Conservation (phyloP, 2,888 invertebrate species). For the Bombyx huttoni region DNA sequence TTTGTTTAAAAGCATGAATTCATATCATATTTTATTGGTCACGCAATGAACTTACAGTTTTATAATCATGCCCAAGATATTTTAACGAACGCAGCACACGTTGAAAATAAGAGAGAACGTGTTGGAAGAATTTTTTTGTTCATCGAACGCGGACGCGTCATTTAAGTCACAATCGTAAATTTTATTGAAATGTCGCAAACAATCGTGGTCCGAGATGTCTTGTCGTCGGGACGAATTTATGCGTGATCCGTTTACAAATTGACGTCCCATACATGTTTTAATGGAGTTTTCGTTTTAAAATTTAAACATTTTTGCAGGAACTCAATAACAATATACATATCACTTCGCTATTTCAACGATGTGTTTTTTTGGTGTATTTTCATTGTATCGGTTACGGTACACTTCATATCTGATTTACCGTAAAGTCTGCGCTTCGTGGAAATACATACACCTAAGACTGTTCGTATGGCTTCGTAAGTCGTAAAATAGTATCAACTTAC, state of each 20-base stretch:
- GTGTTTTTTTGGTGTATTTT: too few species aligned
- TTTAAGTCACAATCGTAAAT: conserved; percentile 72
- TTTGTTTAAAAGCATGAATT: conserved; percentile 12
- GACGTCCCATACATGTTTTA: conserved; percentile 59
- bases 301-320: conserved; percentile 17
- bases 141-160: conserved; percentile 62
- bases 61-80: conserved; percentile 58
- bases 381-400: not conserved
- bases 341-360: too few species aligned
- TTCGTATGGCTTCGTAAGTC: conserved; percentile 65
- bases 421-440: conserved; percentile 1
- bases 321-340: not conserved
- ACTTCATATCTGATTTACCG: not conserved
- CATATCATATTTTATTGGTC: too few species aligned
- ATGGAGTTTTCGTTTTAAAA: conserved; percentile 50
- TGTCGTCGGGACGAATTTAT: conserved; percentile 69
- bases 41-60: conserved; percentile 46
- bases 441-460: conserved; percentile 58
- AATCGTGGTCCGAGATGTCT: conserved; percentile 68
- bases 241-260: conserved; percentile 72
- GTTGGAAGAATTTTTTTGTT: conserved; percentile 55
- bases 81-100: conserved; percentile 62
- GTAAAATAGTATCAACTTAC: conserved; percentile 64
- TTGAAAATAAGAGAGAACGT: conserved; percentile 64
- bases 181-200: conserved; percentile 71